Base-by-base conservation (phyloP, 2,113 vertebrate species). In the Centrocercus urophasianus region DNA sequence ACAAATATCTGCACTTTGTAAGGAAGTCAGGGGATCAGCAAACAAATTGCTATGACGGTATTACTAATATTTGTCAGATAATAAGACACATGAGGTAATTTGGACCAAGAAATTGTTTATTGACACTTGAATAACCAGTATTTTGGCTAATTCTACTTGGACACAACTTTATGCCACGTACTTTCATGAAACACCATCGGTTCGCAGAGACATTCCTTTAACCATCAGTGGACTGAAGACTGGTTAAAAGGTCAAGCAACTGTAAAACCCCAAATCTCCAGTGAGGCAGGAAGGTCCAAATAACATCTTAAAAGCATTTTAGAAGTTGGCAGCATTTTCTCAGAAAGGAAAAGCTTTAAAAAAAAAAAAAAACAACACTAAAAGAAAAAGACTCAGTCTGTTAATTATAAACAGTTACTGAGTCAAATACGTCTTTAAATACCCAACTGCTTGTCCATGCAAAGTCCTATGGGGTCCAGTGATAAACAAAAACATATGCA, bases 11-110 rank as follows among this genome's bases (percentile, higher is more conserved):
- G 50, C 54, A 34, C 5, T 60, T 47, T 28, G 60, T 59, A 80
- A 47, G 60, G 50, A 66, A 88, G 85, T 88, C 92, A 96, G 93
- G 13, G n/a, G 27, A 85, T 71, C 73, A 79, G 56, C 18, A 90
- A 93, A 93, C 64, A 65, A 50, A 83, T 22, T 25, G 21, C 38
- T 30, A 22, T 38, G 45, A 57, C 0, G 7, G 1, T 20, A 66
- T 54, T 40, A 66, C 69, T 12, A 45, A 17, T 36, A 88, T 73
- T 18, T 87, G 72, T 93, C 83, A 86, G 42, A 42, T 36, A 71
- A 59, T 2, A 89, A 79, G 67, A 93, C 32, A 85, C 7, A 76
- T 54, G 40, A 91, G 79, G 78, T 70, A 72, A 91, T 64, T 77
- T 93, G 92, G 92, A 91, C 32, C 10, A 42, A 83, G 56, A 80